These are phyloP conservation scores for Ceyx melanurus DNA, from an alignment of 2,113 vertebrate species.

Conservation along the genomic window DNA sequence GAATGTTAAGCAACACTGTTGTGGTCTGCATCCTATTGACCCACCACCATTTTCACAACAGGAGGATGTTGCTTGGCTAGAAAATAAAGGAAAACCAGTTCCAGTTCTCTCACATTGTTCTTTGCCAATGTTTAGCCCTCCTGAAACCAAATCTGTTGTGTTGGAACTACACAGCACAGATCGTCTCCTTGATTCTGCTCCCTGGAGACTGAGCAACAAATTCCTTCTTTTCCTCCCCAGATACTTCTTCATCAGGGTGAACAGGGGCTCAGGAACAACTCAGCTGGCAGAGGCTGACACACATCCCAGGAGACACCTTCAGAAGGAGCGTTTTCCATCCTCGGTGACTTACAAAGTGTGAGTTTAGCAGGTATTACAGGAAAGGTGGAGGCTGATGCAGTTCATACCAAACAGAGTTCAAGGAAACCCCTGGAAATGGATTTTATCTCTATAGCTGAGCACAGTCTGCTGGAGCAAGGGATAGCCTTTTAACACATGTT, in stretches of 20 bases:
- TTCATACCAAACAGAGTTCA: not conserved
- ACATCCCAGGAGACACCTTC: not conserved
- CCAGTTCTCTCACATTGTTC: not conserved
- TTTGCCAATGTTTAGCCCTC: not conserved
- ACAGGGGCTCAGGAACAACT: not conserved
- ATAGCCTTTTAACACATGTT: not conserved
- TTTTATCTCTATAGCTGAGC: not conserved
- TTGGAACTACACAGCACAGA: conserved; percentile 6
- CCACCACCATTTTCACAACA: not conserved
- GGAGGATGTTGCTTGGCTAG: not conserved
- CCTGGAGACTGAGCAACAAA: not conserved
- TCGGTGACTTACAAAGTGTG: not conserved
- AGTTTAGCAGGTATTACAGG: not conserved
- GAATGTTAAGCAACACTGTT: not conserved
- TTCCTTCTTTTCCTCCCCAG: conserved; percentile 9
- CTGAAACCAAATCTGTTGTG: not conserved
- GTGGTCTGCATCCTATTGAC: not conserved
- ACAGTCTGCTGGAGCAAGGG: not conserved
- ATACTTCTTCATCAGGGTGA: conserved; percentile 17
- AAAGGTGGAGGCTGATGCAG: not conserved
- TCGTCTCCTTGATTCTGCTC: conserved; percentile 19
- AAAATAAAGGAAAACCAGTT: not conserved
- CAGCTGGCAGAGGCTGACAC: not conserved
- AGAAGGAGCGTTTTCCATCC: conserved; percentile 15
- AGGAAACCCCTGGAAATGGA: not conserved